These are phyloP conservation scores for Acronicta leporina DNA, from an alignment of 2,888 invertebrate species.

Conservation along the genomic window DNA sequence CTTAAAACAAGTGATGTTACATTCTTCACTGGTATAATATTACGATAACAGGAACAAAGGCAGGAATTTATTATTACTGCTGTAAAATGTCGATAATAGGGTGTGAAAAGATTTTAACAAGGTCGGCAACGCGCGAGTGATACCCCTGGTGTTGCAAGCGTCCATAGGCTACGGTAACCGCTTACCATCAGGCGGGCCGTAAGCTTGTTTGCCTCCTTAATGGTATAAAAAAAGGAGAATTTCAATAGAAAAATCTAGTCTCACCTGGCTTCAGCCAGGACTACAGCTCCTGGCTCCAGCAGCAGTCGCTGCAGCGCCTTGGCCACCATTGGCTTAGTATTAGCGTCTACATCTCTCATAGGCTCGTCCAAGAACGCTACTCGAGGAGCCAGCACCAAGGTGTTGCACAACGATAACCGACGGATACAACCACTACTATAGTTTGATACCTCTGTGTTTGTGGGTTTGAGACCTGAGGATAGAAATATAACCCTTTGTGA, in stretches of 20 bases:
- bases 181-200: too few relatives aligned
- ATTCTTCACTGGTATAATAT: too few relatives aligned
- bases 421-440: constrained; percentile 32
- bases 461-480: constrained; percentile 24
- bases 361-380: constrained; percentile 46
- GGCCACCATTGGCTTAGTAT: constrained; percentile 22
- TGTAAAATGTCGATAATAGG: too few relatives aligned
- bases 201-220: too few relatives aligned
- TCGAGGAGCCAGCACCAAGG: constrained; percentile 19
- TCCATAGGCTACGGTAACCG: too few relatives aligned
- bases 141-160: too few relatives aligned
- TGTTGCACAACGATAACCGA: constrained; percentile 20
- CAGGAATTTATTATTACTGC: too few relatives aligned
- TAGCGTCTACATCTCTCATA: constrained; percentile 22
- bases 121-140: too few relatives aligned
- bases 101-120: too few relatives aligned
- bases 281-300: constrained; percentile 11
- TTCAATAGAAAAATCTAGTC: background rate
- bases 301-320: constrained; percentile 20
- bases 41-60: too few relatives aligned
- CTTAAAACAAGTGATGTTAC: too few relatives aligned
- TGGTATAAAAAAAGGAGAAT: too few relatives aligned
- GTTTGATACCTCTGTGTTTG: constrained; percentile 7
- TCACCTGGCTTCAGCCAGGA: constrained; percentile 35
- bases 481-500: background rate